Percentiles rank a stretch among this genome's conserved stretches.
These are phyloP conservation scores for Chanos chanos DNA, from an alignment of 2,797 vertebrate species.

Conservation along the genomic window DNA sequence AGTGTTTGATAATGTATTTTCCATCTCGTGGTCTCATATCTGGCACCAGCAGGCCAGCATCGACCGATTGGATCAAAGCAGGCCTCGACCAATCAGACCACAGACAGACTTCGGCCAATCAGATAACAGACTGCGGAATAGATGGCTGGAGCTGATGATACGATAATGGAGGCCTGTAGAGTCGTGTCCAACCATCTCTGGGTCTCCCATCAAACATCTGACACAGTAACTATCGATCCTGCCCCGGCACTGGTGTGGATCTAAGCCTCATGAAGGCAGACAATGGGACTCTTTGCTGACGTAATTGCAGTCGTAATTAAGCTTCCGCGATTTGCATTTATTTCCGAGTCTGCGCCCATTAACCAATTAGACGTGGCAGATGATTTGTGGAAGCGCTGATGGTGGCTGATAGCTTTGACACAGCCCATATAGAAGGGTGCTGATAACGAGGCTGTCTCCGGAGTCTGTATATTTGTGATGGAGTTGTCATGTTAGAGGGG, in stretches of 20 bases:
- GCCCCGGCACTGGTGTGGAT: constrained; percentile 41
- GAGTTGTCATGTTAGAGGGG: constrained; percentile 23
- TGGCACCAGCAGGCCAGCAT: too few relatives aligned
- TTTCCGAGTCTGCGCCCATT: constrained; percentile 38
- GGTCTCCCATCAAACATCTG: constrained; percentile 39
- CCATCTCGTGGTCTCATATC: constrained; percentile 22
- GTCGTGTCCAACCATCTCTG: constrained; percentile 44
- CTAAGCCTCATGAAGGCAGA: constrained; percentile 53
- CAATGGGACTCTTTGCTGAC: constrained; percentile 45
- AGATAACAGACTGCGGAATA: constrained; percentile 44
- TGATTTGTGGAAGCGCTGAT: constrained; percentile 54
- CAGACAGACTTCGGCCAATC: constrained; percentile 20
- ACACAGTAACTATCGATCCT: constrained; percentile 61
- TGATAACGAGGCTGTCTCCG: constrained; percentile 35
- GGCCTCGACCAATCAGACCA: constrained; percentile 27
- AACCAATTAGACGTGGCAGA: constrained; percentile 51
- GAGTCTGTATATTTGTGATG: constrained; percentile 26
- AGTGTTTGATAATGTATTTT: constrained; percentile 36
- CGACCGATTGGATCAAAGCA: too few relatives aligned
- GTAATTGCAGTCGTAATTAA: constrained; percentile 54
- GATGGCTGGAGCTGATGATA: constrained; percentile 55
- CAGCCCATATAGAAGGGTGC: constrained; percentile 25
- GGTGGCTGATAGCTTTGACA: constrained; percentile 47
- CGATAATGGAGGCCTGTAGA: constrained; percentile 43
- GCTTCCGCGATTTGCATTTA: constrained; percentile 42